These are phyloP conservation scores for Apodemus speciosus DNA, from an alignment of 2,113 vertebrate species.

Conservation along the genomic window DNA sequence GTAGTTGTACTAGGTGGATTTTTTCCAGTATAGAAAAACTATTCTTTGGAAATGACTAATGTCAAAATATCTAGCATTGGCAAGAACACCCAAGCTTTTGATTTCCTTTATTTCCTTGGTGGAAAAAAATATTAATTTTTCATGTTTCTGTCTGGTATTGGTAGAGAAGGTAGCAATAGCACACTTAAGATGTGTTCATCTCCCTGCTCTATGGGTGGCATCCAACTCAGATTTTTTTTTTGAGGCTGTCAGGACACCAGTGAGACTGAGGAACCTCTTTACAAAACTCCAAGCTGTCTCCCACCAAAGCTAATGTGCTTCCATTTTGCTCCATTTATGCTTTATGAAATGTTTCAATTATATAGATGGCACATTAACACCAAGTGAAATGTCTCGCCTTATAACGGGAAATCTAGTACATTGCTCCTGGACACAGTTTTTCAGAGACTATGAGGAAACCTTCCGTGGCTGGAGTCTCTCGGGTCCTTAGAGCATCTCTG, in stretches of 20 bases:
- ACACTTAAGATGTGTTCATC: not conserved
- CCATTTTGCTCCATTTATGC: constrained; percentile 46
- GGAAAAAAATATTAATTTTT: not conserved
- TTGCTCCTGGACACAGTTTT: not conserved
- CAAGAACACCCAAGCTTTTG: not conserved
- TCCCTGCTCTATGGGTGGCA: not conserved
- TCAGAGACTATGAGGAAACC: constrained; percentile 1
- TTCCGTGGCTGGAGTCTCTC: not conserved
- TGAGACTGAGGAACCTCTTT: not conserved
- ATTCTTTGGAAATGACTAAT: not conserved
- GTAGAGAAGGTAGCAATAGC: not conserved
- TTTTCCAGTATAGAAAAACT: not conserved
- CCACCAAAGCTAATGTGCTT: constrained; percentile 36
- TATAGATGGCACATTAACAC: constrained; percentile 46
- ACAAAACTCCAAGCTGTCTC: not conserved
- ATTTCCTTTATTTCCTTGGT: not conserved
- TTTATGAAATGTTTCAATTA: constrained; percentile 68
- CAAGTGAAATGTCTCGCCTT: not conserved
- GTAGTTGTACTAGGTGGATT: not conserved
- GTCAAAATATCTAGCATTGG: not conserved
- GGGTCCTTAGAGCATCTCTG: not conserved
- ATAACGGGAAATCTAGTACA: not conserved
- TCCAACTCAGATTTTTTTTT: not conserved
- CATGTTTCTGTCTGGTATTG: constrained; percentile 21
- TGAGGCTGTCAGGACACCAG: not conserved